Percentiles rank a stretch among this genome's conserved stretches.
These are phyloP conservation scores for Mormyrops boulengeri DNA, from an alignment of 2,797 vertebrate species.

Conservation along the genomic window DNA sequence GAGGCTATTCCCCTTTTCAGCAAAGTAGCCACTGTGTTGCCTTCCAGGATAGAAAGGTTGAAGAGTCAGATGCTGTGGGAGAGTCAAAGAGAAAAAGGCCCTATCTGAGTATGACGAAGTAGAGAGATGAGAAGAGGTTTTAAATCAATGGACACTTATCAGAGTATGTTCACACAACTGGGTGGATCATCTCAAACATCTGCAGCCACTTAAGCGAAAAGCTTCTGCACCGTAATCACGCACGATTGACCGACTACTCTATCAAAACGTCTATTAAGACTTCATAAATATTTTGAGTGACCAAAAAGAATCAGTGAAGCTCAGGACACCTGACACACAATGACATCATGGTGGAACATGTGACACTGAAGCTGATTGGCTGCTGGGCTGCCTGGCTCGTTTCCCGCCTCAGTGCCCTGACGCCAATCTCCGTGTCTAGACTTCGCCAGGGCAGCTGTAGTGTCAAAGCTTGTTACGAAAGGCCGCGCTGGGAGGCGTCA, in stretches of 20 bases:
- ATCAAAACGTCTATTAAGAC: neutral
- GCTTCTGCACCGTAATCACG: neutral
- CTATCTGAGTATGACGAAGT: neutral
- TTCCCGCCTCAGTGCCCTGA: neutral
- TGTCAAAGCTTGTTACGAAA: constrained; percentile 20
- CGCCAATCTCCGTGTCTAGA: constrained; percentile 16
- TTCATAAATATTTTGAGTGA: neutral
- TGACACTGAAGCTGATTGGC: neutral
- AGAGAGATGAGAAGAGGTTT: neutral
- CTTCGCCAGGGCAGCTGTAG: neutral
- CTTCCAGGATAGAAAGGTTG: neutral
- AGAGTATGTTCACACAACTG: neutral
- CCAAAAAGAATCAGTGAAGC: neutral
- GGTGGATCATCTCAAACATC: constrained; percentile 1
- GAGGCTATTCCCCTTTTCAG: neutral
- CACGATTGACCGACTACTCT: neutral
- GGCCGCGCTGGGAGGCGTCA: neutral
- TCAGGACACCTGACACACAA: neutral
- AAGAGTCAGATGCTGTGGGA: neutral
- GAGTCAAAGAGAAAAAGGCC: neutral
- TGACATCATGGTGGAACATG: constrained; percentile 9
- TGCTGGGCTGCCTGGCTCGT: neutral
- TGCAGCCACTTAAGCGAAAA: neutral
- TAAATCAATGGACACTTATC: neutral
- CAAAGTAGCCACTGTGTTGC: neutral